Evolutionary conservation across 2,888 invertebrate species (phyloP), one percentile per base, ranked within the genome.

Genomic region (Phortica okadai): DNA sequence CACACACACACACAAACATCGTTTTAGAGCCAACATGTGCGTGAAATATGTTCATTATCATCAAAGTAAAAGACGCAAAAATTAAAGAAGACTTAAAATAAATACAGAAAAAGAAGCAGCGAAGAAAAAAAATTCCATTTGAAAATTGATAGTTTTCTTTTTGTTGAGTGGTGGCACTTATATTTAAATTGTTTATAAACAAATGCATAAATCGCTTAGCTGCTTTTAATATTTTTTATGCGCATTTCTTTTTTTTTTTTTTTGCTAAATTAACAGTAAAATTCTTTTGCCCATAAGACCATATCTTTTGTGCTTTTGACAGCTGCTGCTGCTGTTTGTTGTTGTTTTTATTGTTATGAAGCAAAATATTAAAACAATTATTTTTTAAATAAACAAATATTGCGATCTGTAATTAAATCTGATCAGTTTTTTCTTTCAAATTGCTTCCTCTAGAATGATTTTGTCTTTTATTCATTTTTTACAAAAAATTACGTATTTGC

Each of bases 11-110:
- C 50, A 50, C 10, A 50, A 1, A 62, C 1, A 10, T 62, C 11
- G 62, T 62, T 62, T 16, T 25, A 56, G 16, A 42, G 14, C 5
- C 14, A 66, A 66, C 66, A 66, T 66, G 66, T 66, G 66, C 66
- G 42, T 41, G 4, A 66, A 66, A 66, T 66, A 42, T 66, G 66
- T 41, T 66, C 42, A 41, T 25, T 62, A 62, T 11, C 16, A 25
- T 62, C 21, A 41, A n/a, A 33, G 66, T 33, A 33, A 66, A 66
- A 10, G 42, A 66, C 7, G 8, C 8, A 59, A 21, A 59, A 21
- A 21, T 16, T 16, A 59, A 59, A 14, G 11, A 66, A 66, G 66
- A 41, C 14, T 33, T 33, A 33, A 33, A 33, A 33, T 21, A 21
- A 21, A 21, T 21, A 21, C 21, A 21, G 21, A 21, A 21, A 21